Evolutionary conservation across 1,140 invertebrate genomes (phyloP).

Genomic region (Drosophila ambigua): DNA sequence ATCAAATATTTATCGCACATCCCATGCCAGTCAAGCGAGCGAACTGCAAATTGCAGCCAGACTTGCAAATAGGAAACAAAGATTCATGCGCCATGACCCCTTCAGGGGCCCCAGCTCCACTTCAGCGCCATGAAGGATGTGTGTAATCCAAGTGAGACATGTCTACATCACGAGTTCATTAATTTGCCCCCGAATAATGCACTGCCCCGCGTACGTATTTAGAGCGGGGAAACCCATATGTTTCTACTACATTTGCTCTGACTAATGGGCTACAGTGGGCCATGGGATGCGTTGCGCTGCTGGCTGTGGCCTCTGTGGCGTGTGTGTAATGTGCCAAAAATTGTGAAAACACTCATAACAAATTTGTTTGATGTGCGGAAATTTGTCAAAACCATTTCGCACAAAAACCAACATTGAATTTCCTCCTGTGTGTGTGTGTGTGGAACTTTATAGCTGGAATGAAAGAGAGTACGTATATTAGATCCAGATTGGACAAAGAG

Average conservation of each 20-base stretch:
- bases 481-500: too few species aligned
- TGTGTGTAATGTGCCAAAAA: constrained; percentile 35
- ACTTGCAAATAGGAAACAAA: constrained; percentile 54
- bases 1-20: constrained; percentile 61
- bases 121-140: constrained; percentile 16
- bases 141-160: constrained; percentile 57
- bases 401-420: constrained; percentile 40
- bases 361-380: constrained; percentile 63
- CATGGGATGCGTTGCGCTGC: neutral
- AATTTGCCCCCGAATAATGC: constrained; percentile 50
- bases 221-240: constrained; percentile 19
- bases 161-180: constrained; percentile 73
- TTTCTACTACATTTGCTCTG: constrained; percentile 54
- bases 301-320: constrained; percentile 27
- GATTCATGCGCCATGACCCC: neutral
- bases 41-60: constrained; percentile 54
- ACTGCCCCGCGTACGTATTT: constrained; percentile 2
- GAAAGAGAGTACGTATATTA: too few species aligned
- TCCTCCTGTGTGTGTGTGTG: neutral
- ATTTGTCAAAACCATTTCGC: constrained; percentile 60
- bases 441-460: neutral
- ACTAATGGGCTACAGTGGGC: constrained; percentile 56
- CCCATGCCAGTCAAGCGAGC: constrained; percentile 1
- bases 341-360: constrained; percentile 62
- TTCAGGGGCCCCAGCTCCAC: neutral